phyloP scores from a whole-genome alignment of 1,140 invertebrate species.

The Heterodera carotae region DNA sequence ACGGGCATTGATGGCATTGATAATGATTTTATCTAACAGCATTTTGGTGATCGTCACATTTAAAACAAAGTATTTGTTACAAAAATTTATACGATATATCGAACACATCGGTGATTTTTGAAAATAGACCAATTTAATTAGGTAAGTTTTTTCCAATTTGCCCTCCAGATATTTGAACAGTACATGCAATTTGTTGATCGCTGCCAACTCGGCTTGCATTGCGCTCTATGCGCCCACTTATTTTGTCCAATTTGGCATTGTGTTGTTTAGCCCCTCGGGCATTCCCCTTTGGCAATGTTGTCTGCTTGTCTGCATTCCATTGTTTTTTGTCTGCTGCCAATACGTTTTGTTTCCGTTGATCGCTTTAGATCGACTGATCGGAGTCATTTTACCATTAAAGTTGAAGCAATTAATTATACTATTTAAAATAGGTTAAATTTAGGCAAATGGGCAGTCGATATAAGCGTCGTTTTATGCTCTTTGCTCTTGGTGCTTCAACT shows the following conservation, averaged over 20 bases:
- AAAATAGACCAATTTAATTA: too few relatives aligned
- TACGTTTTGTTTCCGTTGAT: background rate
- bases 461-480: background rate
- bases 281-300: background rate
- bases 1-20: background rate
- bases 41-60: background rate
- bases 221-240: background rate
- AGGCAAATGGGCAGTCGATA: background rate
- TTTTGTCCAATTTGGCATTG: background rate
- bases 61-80: background rate
- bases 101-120: too few relatives aligned
- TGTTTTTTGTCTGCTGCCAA: background rate
- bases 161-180: background rate
- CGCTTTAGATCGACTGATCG: background rate
- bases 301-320: background rate
- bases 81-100: too few relatives aligned
- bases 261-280: background rate
- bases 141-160: background rate
- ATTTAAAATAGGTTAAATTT: background rate
- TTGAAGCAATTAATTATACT: background rate
- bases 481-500: background rate
- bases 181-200: background rate
- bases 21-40: background rate
- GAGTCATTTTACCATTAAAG: background rate
- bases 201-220: background rate